phyloP scores from a whole-genome alignment of 2,888 invertebrate genomes.

The Metopia argyrocephala region DNA sequence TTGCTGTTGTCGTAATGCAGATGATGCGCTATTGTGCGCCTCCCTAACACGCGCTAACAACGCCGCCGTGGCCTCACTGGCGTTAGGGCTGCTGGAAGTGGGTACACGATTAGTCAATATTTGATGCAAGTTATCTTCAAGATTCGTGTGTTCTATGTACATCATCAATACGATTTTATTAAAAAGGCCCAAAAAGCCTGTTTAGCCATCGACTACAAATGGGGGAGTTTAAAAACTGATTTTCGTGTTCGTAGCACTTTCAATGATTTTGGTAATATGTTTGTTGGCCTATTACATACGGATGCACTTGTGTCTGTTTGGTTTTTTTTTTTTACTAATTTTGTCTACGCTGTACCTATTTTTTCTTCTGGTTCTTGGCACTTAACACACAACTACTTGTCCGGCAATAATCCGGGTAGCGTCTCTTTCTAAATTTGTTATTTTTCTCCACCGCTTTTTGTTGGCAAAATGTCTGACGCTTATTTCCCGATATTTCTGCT shows the following conservation, averaged over 20 bases:
- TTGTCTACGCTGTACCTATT: conserved; percentile 44
- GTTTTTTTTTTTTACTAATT: neutral
- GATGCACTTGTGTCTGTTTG: conserved; percentile 15
- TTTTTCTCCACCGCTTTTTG: conserved; percentile 33
- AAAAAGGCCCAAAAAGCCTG: conserved; percentile 46
- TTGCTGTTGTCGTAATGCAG: conserved; percentile 48
- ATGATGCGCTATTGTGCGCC: conserved; percentile 53
- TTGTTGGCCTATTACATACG: neutral
- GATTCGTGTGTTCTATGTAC: conserved; percentile 68
- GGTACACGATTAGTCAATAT: conserved; percentile 65
- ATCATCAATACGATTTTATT: conserved; percentile 65
- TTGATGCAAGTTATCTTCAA: conserved; percentile 66
- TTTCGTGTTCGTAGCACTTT: conserved; percentile 20
- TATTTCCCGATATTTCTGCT: neutral
- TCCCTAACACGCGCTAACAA: conserved; percentile 65
- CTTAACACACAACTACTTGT: conserved; percentile 1
- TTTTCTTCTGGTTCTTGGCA: neutral
- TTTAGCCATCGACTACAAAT: conserved; percentile 53
- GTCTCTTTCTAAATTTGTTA: conserved; percentile 40
- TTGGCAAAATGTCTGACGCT: conserved; percentile 45
- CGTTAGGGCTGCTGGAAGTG: conserved; percentile 59
- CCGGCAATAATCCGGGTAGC: conserved; percentile 51
- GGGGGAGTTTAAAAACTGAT: neutral
- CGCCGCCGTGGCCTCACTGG: conserved; percentile 61
- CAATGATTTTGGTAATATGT: neutral